phyloP scores from a whole-genome alignment of 2,797 vertebrate species.

The Mico argentatus region DNA sequence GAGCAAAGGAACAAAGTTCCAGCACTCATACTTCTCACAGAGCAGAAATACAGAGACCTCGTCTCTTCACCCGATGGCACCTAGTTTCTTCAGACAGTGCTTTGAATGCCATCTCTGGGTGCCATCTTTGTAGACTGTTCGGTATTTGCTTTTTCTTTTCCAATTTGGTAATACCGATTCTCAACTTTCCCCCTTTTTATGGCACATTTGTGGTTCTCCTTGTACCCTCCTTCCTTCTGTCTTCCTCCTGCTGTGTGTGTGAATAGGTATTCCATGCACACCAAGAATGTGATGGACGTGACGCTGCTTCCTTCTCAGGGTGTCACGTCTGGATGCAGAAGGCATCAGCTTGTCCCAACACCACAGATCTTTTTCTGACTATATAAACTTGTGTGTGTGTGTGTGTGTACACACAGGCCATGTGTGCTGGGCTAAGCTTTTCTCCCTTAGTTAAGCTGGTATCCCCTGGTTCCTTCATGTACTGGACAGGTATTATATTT shows the following conservation, averaged over 20 bases:
- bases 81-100: rapidly evolving
- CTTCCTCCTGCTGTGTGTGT: background rate
- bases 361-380: background rate
- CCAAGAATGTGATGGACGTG: background rate
- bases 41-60: background rate
- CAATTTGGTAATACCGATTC: rapidly evolving
- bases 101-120: rapidly evolving
- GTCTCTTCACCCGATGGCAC: background rate
- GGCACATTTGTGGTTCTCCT: background rate
- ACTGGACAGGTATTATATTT: background rate
- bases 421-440: background rate
- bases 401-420: rapidly evolving
- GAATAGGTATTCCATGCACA: rapidly evolving
- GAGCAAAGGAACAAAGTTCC: background rate
- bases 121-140: background rate
- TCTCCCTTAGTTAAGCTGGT: too few species aligned
- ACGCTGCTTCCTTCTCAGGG: rapidly evolving
- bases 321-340: background rate
- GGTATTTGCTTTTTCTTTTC: background rate
- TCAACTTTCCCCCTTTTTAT: background rate
- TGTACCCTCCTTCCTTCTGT: background rate
- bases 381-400: background rate
- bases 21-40: rapidly evolving
- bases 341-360: background rate
- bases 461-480: background rate